Evolutionary conservation across 2,113 vertebrate genomes (phyloP), one percentile per base, ranked within the genome.

Genomic region (Montifringilla adamsi): DNA sequence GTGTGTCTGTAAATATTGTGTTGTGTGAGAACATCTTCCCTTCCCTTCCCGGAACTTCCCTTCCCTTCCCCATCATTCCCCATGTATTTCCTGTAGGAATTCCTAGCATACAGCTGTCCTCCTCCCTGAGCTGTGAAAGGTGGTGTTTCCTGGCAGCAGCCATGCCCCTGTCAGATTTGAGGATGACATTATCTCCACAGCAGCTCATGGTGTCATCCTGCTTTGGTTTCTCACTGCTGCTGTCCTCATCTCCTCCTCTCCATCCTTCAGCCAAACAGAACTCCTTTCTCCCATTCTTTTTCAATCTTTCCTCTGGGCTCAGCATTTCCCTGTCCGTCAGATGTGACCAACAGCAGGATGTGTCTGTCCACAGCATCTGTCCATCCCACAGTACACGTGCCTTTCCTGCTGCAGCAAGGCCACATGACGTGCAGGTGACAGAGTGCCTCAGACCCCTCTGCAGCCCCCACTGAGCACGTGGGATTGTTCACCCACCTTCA

Each of bases 401-500:
- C 27, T 4, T 6, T 7, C 39, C 68, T 80, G 43, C 63, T 84
- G 44, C 67, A 83, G 52, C 5, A 1, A 39, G 52, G 33, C 27
- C 0, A 1, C 18, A 8, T 0, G 5, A 14, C 2, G 1, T 46
- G 47, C 30, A 37, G 68, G 63, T 76, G 63, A 31, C 33, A 37
- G 30, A 18, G 9, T 72, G 47, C 11, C 39, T 86, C 68, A 46
- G 41, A 28, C 10, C 26, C 10, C 44, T 35, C 18, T 0, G 0
- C 44, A 39, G 41, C 11, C 23, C 47, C 37, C 2, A 1, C 2
- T 3, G 10, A 90, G 22, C 19, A 31, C 1, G 0, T 47, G 35
- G 50, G 20, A 30, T 66, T 24, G 9, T n/a, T 72, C 2, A 0
- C 23, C 26, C 33, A 7, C 44, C 49, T 39, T 41, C 5, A 26